phyloP scores from a whole-genome alignment of 2,113 vertebrate genomes.

The Condylura cristata region DNA sequence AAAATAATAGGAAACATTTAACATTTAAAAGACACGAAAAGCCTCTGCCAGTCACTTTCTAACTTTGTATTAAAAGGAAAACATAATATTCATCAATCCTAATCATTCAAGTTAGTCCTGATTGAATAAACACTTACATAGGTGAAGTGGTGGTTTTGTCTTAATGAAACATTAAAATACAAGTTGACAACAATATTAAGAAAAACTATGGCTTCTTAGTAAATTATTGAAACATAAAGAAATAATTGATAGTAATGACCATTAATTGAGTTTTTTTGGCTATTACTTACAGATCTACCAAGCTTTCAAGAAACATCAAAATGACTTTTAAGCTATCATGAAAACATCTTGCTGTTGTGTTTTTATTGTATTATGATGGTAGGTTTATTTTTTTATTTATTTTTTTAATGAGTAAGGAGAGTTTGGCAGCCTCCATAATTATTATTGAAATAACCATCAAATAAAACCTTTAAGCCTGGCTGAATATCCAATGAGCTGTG shows the following conservation, averaged over 20 bases:
- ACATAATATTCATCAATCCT: conserved; percentile 79
- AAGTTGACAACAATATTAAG: conserved; percentile 59
- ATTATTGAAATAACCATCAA: conserved; percentile 75
- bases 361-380: conserved; percentile 58
- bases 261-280: conserved; percentile 34
- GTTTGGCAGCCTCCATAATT: conserved; percentile 78
- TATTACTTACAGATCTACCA: background rate
- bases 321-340: conserved; percentile 55
- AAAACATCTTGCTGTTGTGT: conserved; percentile 34
- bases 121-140: conserved; percentile 75
- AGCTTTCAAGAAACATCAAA: conserved; percentile 15
- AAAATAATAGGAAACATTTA: background rate
- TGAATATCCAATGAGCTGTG: conserved; percentile 78
- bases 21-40: conserved; percentile 37
- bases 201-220: conserved; percentile 54
- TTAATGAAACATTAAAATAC: conserved; percentile 77
- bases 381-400: conserved; percentile 72
- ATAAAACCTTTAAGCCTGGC: conserved; percentile 78
- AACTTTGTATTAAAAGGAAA: conserved; percentile 68
- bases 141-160: conserved; percentile 69
- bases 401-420: conserved; percentile 71
- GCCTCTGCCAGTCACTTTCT: conserved; percentile 51
- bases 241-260: conserved; percentile 53
- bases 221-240: conserved; percentile 52
- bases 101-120: conserved; percentile 78